Evolutionary conservation across 2,113 vertebrate genomes (phyloP).

Genomic region (Gadus macrocephalus): DNA sequence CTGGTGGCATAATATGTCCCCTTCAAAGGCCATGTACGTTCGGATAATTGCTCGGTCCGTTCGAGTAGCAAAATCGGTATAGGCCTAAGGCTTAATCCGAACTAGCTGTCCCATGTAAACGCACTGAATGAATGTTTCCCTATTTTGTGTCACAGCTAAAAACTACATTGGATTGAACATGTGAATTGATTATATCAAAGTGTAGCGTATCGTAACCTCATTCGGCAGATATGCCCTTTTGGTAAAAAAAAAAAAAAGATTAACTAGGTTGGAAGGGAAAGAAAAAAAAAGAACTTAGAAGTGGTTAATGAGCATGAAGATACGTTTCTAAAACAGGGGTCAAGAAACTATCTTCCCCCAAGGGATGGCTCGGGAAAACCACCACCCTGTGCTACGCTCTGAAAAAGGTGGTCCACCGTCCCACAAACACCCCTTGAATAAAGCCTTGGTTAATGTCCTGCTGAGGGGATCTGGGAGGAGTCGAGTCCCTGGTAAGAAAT

Average conservation of each 20-base stretch:
- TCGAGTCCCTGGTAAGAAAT: slow-evolving; percentile 52
- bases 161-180: neutral
- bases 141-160: neutral
- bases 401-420: slow-evolving; percentile 61
- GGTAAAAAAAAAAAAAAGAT: too few relatives aligned
- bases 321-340: slow-evolving; percentile 48
- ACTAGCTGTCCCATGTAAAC: too few relatives aligned
- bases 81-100: too few relatives aligned
- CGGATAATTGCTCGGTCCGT: too few relatives aligned
- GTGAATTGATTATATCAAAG: too few relatives aligned
- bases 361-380: slow-evolving; percentile 48
- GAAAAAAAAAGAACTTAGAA: neutral
- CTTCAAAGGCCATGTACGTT: too few relatives aligned
- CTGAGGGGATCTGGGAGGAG: slow-evolving; percentile 56
- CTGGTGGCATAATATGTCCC: too few relatives aligned
- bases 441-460: slow-evolving; percentile 38
- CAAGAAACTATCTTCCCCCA: slow-evolving; percentile 55
- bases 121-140: too few relatives aligned
- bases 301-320: slow-evolving; percentile 41
- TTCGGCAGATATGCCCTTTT: too few relatives aligned
- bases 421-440: slow-evolving; percentile 61
- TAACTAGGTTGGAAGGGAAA: too few relatives aligned
- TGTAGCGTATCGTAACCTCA: too few relatives aligned
- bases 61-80: too few relatives aligned
- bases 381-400: slow-evolving; percentile 55